phyloP scores from a whole-genome alignment of 2,113 vertebrate species.

The Serilophus lunatus region DNA sequence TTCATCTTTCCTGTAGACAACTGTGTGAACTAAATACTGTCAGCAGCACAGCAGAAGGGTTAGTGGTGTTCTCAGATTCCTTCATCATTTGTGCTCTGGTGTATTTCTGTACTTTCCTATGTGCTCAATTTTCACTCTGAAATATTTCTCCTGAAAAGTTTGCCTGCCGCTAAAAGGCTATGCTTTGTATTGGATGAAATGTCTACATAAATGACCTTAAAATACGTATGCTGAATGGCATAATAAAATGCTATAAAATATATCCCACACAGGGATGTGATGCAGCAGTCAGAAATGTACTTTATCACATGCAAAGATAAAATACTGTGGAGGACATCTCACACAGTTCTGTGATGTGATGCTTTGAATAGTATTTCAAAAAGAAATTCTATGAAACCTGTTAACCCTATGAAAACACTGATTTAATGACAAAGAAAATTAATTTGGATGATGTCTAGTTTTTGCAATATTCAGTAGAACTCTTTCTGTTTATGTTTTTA shows the following conservation, averaged over 20 bases:
- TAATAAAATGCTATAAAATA: not conserved
- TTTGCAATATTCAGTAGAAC: not conserved
- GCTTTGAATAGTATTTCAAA: not conserved
- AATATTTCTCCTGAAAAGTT: not conserved
- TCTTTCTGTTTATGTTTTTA: not conserved
- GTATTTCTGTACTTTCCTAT: not conserved
- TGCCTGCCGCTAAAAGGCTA: not conserved
- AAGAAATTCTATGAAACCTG: not conserved
- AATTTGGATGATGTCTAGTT: not conserved
- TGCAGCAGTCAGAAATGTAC: not conserved
- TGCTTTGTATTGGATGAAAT: not conserved
- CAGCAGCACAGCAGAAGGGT: not conserved
- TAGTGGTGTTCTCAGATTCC: not conserved
- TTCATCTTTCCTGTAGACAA: not conserved
- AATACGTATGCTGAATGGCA: fast-evolving
- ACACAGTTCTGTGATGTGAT: not conserved
- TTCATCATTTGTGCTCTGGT: not conserved
- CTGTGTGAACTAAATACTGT: not conserved
- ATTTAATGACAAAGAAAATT: not conserved
- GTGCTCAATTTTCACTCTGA: not conserved
- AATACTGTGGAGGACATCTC: not conserved
- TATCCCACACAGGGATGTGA: not conserved
- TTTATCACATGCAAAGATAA: not conserved
- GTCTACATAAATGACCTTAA: not conserved
- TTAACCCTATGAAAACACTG: not conserved